Base-by-base conservation (phyloP, 2,888 invertebrate genomes). In the Pinctada fucata region DNA sequence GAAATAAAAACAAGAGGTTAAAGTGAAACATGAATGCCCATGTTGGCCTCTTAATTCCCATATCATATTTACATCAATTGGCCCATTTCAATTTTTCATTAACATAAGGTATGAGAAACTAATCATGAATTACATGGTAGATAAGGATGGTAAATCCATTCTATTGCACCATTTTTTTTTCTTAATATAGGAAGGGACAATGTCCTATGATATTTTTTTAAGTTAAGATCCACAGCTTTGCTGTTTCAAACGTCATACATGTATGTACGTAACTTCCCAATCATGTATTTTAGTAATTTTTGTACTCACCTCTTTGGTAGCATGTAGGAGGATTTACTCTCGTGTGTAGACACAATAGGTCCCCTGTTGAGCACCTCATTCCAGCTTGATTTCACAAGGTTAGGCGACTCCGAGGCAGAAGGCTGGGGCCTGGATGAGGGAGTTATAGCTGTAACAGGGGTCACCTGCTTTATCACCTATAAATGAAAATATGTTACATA, bases 391-490 rank as follows among this genome's bases (percentile, higher is more conserved):
- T 8, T 52, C 6, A 52, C 10, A 5, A 8, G 5, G 58, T 52
- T 52, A 8, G 6, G 5, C 5, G 6, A 8, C 58, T 52, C 6
- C 10, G 58, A 80, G 1, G 89, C 79, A n/a, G 84, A 85, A 0
- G 90, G 88, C 65, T 88, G 82, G 0, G 90, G 90, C 3, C 89
- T 82, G 16, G 85, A 80, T 49, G 78, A 50, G 0, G 90, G 90
- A 0, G 89, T 90, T n/a, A 89, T 88, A 3, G 89, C 88, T 13
- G 89, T 87, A 45, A 90, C 89, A 58, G 90, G 89, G 0, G 84
- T 84, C 64, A 85, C 83, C 80, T 83, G 83, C 68, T 81, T 82
- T 52, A 78, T 81, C 8, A 77, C 75, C 81, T 81, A 48, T 72
- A 51, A 2, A 63, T 64, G n/a, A 8, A 4, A 48, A 8, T 45